Conservation (phyloP, 2,888 invertebrate genomes). For the Ennomos fuscantarius region DNA sequence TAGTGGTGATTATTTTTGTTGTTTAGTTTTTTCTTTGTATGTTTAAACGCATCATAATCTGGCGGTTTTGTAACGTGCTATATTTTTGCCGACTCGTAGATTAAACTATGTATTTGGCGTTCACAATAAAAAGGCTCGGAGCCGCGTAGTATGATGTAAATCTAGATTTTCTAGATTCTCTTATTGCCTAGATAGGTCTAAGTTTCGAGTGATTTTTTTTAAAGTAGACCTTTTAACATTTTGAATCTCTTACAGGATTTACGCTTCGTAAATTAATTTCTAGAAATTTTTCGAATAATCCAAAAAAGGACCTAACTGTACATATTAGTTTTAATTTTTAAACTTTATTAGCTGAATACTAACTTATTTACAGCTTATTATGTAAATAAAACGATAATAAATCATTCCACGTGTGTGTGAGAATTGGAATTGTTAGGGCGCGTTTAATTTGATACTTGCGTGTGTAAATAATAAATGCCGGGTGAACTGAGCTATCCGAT, state of each 20-base stretch:
- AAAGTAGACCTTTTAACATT: slow-evolving; percentile 9
- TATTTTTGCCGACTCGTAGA: slow-evolving; percentile 8
- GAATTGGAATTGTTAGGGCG: slow-evolving; percentile 61
- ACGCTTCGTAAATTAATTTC: slow-evolving; percentile 28
- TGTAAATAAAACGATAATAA: slow-evolving; percentile 57
- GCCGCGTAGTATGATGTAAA: slow-evolving; percentile 10
- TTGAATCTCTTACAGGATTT: slow-evolving; percentile 32
- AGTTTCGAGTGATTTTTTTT: slow-evolving; percentile 15
- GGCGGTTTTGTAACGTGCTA: slow-evolving; percentile 1
- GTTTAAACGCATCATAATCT: too few relatives aligned
- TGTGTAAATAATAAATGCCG: slow-evolving; percentile 56
- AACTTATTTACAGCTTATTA: slow-evolving; percentile 46
- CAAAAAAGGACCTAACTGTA: slow-evolving; percentile 58
- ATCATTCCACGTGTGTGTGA: slow-evolving; percentile 72
- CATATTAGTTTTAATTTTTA: slow-evolving; percentile 47
- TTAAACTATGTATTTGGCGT: slow-evolving; percentile 12
- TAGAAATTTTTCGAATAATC: slow-evolving; percentile 48
- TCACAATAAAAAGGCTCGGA: slow-evolving; percentile 5
- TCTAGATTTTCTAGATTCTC: slow-evolving; percentile 3
- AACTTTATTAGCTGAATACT: slow-evolving; percentile 36
- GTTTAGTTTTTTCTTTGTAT: too few relatives aligned
- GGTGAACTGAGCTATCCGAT: slow-evolving; percentile 43
- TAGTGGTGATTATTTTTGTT: too few relatives aligned
- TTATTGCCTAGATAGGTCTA: slow-evolving; percentile 19
- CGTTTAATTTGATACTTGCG: slow-evolving; percentile 48